A percentile compares a stretch with the other conserved stretches of the same genome.
Conservation (phyloP, 2,797 vertebrate genomes). For the Propithecus perrieri region DNA sequence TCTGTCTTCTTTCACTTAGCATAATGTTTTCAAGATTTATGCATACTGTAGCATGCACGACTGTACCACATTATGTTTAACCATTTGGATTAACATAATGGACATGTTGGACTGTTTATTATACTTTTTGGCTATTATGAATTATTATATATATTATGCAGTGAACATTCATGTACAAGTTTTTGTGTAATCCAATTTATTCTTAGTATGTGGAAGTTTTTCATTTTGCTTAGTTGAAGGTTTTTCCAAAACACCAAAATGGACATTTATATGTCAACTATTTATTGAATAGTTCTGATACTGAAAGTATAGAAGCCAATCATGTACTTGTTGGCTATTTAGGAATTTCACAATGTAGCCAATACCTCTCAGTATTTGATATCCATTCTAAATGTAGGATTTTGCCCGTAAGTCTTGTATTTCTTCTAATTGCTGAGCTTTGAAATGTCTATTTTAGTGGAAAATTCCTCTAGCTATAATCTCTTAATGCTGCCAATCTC, state of each 20-base stretch:
- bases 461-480: slow-evolving; percentile 65
- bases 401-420: slow-evolving; percentile 50
- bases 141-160: background rate
- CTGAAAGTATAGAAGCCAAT: background rate
- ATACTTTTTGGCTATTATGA: background rate
- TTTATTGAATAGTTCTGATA: background rate
- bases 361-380: slow-evolving; percentile 32
- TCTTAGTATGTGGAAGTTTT: background rate
- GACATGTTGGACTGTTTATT: background rate
- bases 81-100: background rate
- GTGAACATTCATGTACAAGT: background rate
- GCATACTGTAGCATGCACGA: background rate
- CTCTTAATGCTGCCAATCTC: slow-evolving; percentile 55
- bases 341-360: background rate
- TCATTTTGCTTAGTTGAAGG: background rate
- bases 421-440: slow-evolving; percentile 56
- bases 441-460: slow-evolving; percentile 54
- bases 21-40: background rate
- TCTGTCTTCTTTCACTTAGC: background rate
- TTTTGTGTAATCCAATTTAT: background rate
- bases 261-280: background rate
- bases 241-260: background rate
- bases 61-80: background rate
- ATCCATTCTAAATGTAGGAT: slow-evolving; percentile 11
- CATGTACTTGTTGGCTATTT: background rate